Evolutionary conservation across 2,888 invertebrate species (phyloP).

Genomic region (Nudaria mundana): DNA sequence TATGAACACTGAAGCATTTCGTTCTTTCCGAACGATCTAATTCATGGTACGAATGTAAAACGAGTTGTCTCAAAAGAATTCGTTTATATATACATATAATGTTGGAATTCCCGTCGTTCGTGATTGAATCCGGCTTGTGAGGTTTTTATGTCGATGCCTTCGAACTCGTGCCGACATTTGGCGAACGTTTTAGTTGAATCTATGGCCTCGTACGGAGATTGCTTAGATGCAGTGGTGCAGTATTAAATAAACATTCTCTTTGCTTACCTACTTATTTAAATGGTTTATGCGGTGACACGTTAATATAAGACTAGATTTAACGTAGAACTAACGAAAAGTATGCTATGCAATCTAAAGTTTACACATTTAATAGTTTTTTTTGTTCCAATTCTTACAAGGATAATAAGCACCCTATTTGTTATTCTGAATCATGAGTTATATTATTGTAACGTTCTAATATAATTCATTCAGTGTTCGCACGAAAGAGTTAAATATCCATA

Average conservation of each 20-base stretch:
- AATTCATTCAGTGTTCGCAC: too few relatives aligned
- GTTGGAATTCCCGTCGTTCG: conserved; percentile 1
- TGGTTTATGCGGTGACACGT: too few relatives aligned
- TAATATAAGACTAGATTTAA: too few relatives aligned
- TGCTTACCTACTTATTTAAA: too few relatives aligned
- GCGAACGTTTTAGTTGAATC: conserved; percentile 1
- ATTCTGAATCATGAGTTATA: too few relatives aligned
- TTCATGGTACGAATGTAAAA: not conserved
- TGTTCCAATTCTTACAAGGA: too few relatives aligned
- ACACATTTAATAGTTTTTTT: too few relatives aligned
- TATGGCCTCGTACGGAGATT: not conserved
- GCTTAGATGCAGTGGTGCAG: conserved; percentile 3
- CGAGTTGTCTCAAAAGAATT: conserved; percentile 3
- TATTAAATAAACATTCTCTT: too few relatives aligned
- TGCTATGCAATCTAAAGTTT: too few relatives aligned
- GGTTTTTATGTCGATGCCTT: conserved; percentile 6
- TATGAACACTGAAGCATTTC: not conserved
- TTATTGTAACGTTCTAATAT: too few relatives aligned
- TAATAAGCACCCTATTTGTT: too few relatives aligned
- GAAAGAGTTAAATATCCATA: not conserved
- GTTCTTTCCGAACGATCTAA: not conserved
- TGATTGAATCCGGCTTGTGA: conserved; percentile 9
- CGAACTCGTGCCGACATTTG: conserved; percentile 8
- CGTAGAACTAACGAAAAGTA: too few relatives aligned
- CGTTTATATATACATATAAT: not conserved